A percentile compares a stretch with the other conserved stretches of the same genome.
Evolutionary conservation across 2,888 invertebrate genomes (phyloP).

Genomic region (Zygaena filipendulae): DNA sequence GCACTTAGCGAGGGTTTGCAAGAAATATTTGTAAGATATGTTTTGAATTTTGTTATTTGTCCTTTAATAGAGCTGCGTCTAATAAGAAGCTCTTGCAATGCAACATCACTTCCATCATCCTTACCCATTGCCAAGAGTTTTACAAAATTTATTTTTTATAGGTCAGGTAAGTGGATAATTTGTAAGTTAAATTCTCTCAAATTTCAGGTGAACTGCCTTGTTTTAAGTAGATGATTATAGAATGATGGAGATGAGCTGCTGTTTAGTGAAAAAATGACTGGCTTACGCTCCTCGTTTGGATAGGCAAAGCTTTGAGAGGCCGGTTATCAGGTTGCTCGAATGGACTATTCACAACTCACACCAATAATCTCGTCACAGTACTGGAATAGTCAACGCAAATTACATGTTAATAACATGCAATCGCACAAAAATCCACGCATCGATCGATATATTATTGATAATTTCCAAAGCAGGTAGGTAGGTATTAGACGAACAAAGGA

Average conservation of each 20-base stretch:
- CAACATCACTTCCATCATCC: not conserved
- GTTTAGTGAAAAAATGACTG: not conserved
- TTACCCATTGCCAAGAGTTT: not conserved
- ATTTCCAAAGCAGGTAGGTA: not conserved
- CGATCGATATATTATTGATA: not conserved
- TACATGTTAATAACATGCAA: no score
- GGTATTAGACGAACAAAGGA: no score
- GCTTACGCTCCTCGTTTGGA: not conserved
- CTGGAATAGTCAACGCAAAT: no score
- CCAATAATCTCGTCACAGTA: no score
- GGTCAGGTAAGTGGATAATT: not conserved
- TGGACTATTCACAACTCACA: not conserved
- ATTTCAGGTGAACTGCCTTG: no score
- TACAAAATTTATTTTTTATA: no score
- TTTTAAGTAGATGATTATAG: no score
- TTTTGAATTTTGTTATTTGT: constrained; percentile 8
- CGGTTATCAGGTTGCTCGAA: no score
- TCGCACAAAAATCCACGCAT: no score
- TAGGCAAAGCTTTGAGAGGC: no score
- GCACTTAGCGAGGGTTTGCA: not conserved
- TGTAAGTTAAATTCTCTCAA: no score
- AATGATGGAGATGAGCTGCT: no score
- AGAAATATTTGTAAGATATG: constrained; percentile 1
- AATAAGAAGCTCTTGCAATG: not conserved
- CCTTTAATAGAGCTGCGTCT: constrained; percentile 7